Base-by-base conservation (phyloP, 2,888 invertebrate genomes). In the Heteropelma amictum region DNA sequence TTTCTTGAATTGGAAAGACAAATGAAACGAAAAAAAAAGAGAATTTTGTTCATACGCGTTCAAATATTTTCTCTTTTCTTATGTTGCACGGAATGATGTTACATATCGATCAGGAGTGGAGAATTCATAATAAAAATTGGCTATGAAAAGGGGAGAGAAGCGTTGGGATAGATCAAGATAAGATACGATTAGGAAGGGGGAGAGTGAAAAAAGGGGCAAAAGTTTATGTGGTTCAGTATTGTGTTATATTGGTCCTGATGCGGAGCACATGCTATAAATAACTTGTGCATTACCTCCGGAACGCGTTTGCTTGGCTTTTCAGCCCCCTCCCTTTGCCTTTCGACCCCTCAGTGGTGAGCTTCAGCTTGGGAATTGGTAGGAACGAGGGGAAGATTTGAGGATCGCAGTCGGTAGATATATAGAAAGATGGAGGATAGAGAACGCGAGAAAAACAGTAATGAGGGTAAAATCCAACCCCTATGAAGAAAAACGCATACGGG, bases 201-300 rank as follows among this genome's bases (percentile, higher is more conserved):
- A 51, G 26, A 65, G 17, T 23, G 42, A 45, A 80, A 82, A 79
- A 82, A 79, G 72, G 49, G n/a, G n/a, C n/a, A n/a, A n/a, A 76
- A 78, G 78, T 58, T 56, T 72, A 78, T 74, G 74, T 72, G 75
- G 71, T 30, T 40, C 28, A 56, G 74, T 63, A 53, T 72, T 78
- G 70, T 76, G 77, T 77, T 78, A 81, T 82, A 82, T 81, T 77
- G 74, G 71, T 67, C 79, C 74, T 78, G 79, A 81, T 79, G 77
- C 53, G 68, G 64, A 40, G 49, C 51, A 17, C 53, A 17, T 67
- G 61, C 75, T 80, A 82, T 82, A 82, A 83, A 83, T 82, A 83
- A 84, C 67, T 61, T 63, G 51, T 60, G 69, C 64, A 53, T 58
- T 51, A 63, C 56, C 64, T 53, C 61, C 51, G 58, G 65, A 61